Evolutionary conservation across 2,797 vertebrate species (phyloP).

Genomic region (Sylvilagus floridanus): DNA sequence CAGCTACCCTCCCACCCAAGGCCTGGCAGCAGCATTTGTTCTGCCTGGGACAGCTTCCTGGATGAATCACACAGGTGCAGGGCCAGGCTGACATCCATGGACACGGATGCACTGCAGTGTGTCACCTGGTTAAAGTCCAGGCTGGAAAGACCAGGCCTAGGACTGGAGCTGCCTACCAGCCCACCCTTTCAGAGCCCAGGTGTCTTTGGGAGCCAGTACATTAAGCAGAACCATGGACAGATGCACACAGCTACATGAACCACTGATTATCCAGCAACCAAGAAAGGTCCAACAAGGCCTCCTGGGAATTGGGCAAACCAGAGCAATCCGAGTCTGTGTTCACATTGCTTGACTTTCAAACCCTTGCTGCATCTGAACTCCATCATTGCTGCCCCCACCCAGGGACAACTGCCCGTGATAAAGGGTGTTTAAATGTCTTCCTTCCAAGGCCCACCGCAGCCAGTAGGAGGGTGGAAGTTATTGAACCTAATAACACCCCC

Average conservation of each 20-base stretch:
- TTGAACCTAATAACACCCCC: too few relatives aligned
- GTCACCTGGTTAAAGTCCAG: conserved; percentile 70
- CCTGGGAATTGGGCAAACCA: not conserved
- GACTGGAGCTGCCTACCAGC: not conserved
- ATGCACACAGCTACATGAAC: not conserved
- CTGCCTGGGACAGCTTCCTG: conserved; percentile 50
- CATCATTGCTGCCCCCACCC: not conserved
- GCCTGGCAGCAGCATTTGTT: not conserved
- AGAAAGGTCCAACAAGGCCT: not conserved
- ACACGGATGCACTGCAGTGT: not conserved
- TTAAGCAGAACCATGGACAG: not conserved
- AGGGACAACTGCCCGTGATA: not conserved
- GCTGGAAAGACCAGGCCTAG: not conserved
- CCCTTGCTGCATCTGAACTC: not conserved
- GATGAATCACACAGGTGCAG: conserved; percentile 65
- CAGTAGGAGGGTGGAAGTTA: not conserved
- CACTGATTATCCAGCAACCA: not conserved
- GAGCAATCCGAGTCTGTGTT: not conserved
- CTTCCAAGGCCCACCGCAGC: not conserved
- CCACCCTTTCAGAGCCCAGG: not conserved
- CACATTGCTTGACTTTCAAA: not conserved
- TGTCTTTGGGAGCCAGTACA: not conserved
- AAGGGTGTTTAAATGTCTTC: not conserved
- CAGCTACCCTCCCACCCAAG: not conserved
- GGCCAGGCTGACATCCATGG: conserved; percentile 43